These are phyloP conservation scores for Nibea coibor DNA, from an alignment of 2,113 vertebrate genomes.

Conservation along the genomic window DNA sequence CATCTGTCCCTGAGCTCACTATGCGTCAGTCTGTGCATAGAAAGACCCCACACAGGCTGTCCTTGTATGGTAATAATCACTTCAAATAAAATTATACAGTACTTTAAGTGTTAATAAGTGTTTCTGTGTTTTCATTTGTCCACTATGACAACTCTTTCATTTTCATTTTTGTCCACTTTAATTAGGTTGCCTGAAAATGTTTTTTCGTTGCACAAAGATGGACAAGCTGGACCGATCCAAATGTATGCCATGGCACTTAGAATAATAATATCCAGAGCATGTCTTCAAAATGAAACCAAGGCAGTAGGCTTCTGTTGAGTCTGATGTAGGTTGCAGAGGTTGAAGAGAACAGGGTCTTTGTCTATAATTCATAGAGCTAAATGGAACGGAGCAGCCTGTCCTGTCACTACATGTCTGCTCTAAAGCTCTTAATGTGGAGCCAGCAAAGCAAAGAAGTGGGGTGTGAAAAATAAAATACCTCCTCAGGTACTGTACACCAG, in stretches of 20 bases:
- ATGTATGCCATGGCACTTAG: conserved; percentile 27
- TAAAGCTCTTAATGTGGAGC: conserved; percentile 46
- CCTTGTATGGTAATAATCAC: background rate
- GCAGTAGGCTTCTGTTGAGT: conserved; percentile 57
- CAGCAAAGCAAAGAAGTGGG: conserved; percentile 32
- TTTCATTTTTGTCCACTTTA: conserved; percentile 3
- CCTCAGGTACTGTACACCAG: conserved; percentile 33
- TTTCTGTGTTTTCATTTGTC: background rate
- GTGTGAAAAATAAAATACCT: conserved; percentile 66
- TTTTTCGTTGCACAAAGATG: conserved; percentile 24
- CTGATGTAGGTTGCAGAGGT: conserved; percentile 53
- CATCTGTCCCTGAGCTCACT: conserved; percentile 69
- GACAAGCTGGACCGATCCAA: conserved; percentile 19
- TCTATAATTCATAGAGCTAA: conserved; percentile 84
- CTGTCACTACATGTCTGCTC: conserved; percentile 66
- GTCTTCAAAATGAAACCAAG: conserved; percentile 59
- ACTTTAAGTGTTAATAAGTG: no score
- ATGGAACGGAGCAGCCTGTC: conserved; percentile 73
- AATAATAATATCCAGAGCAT: conserved; percentile 43
- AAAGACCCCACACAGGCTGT: conserved; percentile 31
- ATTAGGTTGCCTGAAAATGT: conserved; percentile 12
- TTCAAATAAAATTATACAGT: background rate
- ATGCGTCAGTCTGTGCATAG: conserved; percentile 41
- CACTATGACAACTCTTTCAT: background rate
- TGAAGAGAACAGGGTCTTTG: conserved; percentile 79